phyloP scores from a whole-genome alignment of 2,797 vertebrate species.

The Poecilia wingei region DNA sequence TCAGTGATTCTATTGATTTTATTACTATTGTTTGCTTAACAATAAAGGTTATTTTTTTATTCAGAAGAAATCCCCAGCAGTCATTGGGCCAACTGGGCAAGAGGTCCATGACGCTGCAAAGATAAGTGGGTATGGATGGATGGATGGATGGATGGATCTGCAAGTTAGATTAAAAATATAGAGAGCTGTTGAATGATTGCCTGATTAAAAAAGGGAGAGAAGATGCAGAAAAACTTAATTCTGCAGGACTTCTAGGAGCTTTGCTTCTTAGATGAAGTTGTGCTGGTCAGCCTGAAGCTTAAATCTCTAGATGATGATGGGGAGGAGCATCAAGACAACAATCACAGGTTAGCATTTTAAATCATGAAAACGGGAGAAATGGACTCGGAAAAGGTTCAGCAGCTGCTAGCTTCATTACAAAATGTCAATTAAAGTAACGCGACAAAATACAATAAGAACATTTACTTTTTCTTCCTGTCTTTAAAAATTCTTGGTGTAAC shows the following conservation, averaged over 20 bases:
- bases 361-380: background rate
- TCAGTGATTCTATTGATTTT: background rate
- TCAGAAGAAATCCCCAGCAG: background rate
- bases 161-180: background rate
- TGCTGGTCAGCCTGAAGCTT: background rate
- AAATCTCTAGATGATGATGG: too few relatives aligned
- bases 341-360: background rate
- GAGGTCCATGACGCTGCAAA: background rate
- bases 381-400: background rate
- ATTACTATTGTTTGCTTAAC: background rate
- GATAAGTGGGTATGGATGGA: background rate
- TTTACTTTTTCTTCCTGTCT: background rate
- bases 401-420: background rate
- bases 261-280: background rate
- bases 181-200: background rate
- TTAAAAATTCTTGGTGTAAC: background rate
- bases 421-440: background rate
- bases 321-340: background rate
- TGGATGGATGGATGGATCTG: background rate
- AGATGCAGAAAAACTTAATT: background rate
- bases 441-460: background rate
- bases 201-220: background rate
- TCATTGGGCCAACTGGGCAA: background rate
- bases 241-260: background rate
- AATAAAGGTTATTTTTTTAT: background rate